These are phyloP conservation scores for Anguilla rostrata DNA, from an alignment of 2,113 vertebrate species.

Conservation along the genomic window DNA sequence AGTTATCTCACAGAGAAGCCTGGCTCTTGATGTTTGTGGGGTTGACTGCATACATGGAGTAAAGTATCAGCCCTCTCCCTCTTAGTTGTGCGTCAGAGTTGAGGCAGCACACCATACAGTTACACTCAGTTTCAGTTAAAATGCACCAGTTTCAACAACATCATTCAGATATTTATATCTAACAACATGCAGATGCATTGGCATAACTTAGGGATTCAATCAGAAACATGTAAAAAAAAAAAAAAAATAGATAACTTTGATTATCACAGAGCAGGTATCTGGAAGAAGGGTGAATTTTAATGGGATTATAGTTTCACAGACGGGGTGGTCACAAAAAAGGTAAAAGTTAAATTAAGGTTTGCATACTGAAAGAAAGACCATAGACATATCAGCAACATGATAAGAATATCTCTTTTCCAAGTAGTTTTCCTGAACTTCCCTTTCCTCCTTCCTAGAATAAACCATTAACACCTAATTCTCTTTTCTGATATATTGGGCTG, in stretches of 20 bases:
- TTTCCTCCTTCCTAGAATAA: background rate
- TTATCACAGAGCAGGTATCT: constrained; percentile 33
- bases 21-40: background rate
- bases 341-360: constrained; percentile 32
- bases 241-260: background rate
- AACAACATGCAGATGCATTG: background rate
- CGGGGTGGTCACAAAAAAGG: constrained; percentile 24
- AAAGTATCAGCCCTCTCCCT: background rate
- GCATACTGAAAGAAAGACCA: background rate
- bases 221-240: background rate
- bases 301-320: constrained; percentile 40
- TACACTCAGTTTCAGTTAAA: constrained; percentile 4
- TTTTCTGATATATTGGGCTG: background rate
- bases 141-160: background rate
- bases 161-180: background rate
- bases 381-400: background rate
- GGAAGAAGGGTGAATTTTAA: constrained; percentile 52
- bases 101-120: background rate
- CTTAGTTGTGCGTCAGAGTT: background rate
- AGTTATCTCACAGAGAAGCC: background rate
- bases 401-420: constrained; percentile 6
- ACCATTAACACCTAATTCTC: background rate
- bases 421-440: background rate
- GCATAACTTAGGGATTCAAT: background rate
- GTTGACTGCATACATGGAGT: constrained; percentile 2